These are phyloP conservation scores for Cherax quadricarinatus DNA, from an alignment of 1,140 invertebrate species.

Conservation along the genomic window DNA sequence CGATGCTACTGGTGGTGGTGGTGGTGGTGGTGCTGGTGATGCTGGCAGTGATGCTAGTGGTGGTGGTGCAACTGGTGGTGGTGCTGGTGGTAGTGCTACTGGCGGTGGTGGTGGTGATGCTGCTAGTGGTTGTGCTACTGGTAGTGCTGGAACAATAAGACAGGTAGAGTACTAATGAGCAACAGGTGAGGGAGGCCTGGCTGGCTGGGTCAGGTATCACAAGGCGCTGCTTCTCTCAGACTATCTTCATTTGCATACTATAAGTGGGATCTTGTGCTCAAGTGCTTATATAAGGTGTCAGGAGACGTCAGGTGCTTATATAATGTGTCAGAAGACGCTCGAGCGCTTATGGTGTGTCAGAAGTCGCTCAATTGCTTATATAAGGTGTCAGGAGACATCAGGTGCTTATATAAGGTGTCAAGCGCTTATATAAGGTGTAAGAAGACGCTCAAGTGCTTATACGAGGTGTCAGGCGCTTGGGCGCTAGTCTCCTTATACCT, in stretches of 20 bases:
- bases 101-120: no score
- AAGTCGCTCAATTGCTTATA: neutral
- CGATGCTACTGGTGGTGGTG: no score
- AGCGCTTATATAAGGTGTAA: neutral
- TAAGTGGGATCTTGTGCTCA: neutral
- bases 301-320: neutral
- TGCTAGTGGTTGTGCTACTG: no score
- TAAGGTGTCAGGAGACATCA: neutral
- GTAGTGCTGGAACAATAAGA: slow-evolving; percentile 1
- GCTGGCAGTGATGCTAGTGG: no score
- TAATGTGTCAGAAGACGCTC: slow-evolving; percentile 8
- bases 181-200: neutral
- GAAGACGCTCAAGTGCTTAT: neutral
- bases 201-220: slow-evolving; percentile 4
- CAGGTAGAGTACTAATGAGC: slow-evolving; percentile 8
- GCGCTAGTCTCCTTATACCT: no score
- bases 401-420: neutral
- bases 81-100: no score
- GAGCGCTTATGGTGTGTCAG: neutral
- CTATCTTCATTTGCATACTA: slow-evolving; percentile 28
- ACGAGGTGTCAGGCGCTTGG: neutral
- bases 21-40: no score
- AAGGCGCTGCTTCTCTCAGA: neutral
- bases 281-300: neutral
- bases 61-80: no score